These are phyloP conservation scores for Labeo catla DNA, from an alignment of 2,113 vertebrate genomes.

Conservation along the genomic window DNA sequence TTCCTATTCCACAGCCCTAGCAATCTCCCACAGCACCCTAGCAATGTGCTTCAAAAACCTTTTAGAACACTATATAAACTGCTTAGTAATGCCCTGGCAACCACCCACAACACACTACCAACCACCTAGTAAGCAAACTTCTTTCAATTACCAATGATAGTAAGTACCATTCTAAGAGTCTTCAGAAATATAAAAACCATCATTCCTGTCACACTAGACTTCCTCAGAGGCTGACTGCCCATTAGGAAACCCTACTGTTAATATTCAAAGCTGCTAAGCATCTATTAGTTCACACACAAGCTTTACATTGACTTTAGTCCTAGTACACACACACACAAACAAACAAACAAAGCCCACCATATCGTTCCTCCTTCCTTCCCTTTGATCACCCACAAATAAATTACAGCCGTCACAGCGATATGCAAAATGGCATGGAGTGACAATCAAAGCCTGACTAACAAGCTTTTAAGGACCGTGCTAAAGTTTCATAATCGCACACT, in stretches of 20 bases:
- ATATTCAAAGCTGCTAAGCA: constrained; percentile 20
- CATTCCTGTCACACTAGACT: not conserved
- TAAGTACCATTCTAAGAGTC: not conserved
- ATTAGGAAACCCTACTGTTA: constrained; percentile 55
- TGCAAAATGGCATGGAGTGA: constrained; percentile 76
- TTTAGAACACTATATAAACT: not conserved
- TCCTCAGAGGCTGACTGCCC: constrained; percentile 40
- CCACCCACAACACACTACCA: not conserved
- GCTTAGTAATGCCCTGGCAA: not conserved
- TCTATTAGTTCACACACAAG: constrained; percentile 47
- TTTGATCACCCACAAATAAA: constrained; percentile 75
- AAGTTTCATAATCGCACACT: constrained; percentile 78
- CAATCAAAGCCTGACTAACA: constrained; percentile 83
- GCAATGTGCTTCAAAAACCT: not conserved
- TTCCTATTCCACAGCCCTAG: not conserved
- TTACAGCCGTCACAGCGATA: constrained; percentile 75
- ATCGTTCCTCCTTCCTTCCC: constrained; percentile 55
- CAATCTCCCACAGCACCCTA: not conserved
- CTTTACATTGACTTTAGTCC: constrained; percentile 45
- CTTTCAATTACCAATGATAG: not conserved
- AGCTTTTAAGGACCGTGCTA: constrained; percentile 77
- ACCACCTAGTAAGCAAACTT: not conserved
- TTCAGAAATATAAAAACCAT: not conserved
- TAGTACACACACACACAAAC: constrained; percentile 40
- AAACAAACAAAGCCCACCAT: constrained; percentile 51